phyloP scores from a whole-genome alignment of 2,888 invertebrate species.

The Noctua janthina region DNA sequence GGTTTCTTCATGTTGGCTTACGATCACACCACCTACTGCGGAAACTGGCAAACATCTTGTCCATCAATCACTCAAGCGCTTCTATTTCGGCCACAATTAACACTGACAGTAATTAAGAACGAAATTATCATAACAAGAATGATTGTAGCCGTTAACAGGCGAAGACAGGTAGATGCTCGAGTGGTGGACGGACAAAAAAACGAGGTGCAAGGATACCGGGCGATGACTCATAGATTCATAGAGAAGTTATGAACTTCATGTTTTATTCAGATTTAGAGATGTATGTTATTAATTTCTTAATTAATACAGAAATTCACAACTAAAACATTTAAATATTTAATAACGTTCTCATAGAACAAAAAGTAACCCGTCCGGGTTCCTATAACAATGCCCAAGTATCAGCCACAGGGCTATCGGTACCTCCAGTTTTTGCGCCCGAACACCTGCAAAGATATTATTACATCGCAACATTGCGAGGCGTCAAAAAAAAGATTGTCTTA shows the following conservation, averaged over 20 bases:
- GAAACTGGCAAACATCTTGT: background rate
- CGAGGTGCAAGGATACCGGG: constrained; percentile 11
- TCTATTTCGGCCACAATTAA: constrained; percentile 46
- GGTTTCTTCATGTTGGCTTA: background rate
- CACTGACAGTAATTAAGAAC: constrained; percentile 69
- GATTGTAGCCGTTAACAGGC: constrained; percentile 31
- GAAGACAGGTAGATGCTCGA: constrained; percentile 41
- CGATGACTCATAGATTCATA: constrained; percentile 9
- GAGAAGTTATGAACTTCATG: background rate
- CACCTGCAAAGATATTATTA: constrained; percentile 49
- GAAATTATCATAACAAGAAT: constrained; percentile 74
- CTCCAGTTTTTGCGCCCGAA: constrained; percentile 38
- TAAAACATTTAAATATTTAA: background rate
- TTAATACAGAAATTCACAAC: background rate
- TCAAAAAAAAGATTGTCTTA: constrained; percentile 59
- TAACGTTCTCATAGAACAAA: constrained; percentile 3
- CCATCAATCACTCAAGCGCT: constrained; percentile 41
- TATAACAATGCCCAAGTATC: constrained; percentile 40
- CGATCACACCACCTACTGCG: background rate
- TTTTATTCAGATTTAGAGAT: background rate
- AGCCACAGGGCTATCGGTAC: constrained; percentile 41
- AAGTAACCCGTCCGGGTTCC: background rate
- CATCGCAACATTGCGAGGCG: constrained; percentile 36
- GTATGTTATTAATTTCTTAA: background rate
- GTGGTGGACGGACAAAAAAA: constrained; percentile 3